Evolutionary conservation across 1,140 invertebrate genomes (phyloP).

Genomic region (Paralvinella palmiformis): DNA sequence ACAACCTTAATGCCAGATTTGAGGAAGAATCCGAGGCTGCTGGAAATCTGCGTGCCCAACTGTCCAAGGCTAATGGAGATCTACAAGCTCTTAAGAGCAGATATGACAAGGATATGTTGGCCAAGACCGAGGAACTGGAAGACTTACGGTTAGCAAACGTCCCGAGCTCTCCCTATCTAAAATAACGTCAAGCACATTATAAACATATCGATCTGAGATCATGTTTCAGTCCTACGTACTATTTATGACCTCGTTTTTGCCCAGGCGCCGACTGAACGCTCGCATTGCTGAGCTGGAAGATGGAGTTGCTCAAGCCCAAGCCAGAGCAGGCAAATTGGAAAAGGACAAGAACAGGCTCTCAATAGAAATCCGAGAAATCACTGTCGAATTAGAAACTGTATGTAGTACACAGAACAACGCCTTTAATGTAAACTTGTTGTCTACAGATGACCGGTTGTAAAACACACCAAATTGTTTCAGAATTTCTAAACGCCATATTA

Average conservation of each 20-base stretch:
- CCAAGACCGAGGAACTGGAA: conserved; percentile 46
- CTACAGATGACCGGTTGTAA: too few relatives aligned
- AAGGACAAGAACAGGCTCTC: conserved; percentile 47
- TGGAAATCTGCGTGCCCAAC: conserved; percentile 33
- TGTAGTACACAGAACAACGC: conserved; percentile 15
- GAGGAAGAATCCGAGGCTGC: conserved; percentile 46
- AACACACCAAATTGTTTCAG: too few relatives aligned
- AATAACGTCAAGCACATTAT: too few relatives aligned
- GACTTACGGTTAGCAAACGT: conserved; percentile 43
- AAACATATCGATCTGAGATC: too few relatives aligned
- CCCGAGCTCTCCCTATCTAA: too few relatives aligned
- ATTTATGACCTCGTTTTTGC: background rate
- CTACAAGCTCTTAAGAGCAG: conserved; percentile 39
- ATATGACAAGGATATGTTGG: conserved; percentile 46
- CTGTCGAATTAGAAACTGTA: conserved; percentile 48
- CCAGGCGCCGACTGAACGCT: conserved; percentile 42
- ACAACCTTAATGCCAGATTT: conserved; percentile 44
- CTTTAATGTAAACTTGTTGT: too few relatives aligned
- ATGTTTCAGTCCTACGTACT: background rate
- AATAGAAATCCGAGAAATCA: conserved; percentile 45
- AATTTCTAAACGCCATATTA: too few relatives aligned
- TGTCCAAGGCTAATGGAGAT: conserved; percentile 39
- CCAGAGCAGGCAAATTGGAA: conserved; percentile 38
- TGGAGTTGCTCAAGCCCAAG: conserved; percentile 34
- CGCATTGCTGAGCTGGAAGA: conserved; percentile 46